phyloP scores from a whole-genome alignment of 2,888 invertebrate genomes.

The Tetheella fluctuosa region DNA sequence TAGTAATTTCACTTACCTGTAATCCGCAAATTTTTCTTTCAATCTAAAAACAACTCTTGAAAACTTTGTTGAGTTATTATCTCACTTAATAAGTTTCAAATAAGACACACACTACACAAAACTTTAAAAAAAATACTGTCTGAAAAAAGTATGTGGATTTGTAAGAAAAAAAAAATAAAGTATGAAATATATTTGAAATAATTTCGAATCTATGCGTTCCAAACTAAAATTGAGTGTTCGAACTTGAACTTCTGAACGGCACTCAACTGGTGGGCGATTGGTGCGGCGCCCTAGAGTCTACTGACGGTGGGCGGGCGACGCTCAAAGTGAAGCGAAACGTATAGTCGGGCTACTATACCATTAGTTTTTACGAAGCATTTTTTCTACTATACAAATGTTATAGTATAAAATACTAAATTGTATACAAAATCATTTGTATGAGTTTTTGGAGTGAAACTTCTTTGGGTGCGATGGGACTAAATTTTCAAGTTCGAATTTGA shows the following conservation, averaged over 20 bases:
- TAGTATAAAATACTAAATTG: no score
- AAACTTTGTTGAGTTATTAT: not conserved
- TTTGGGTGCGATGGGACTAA: no score
- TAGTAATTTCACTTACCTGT: not conserved
- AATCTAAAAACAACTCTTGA: not conserved
- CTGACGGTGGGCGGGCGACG: constrained; percentile 51
- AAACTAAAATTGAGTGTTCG: constrained; percentile 42
- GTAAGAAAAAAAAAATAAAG: constrained; percentile 7
- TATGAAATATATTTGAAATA: constrained; percentile 20
- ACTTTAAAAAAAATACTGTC: not conserved
- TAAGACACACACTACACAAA: not conserved
- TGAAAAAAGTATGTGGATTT: not conserved
- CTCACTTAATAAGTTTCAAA: not conserved
- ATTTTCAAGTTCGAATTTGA: no score
- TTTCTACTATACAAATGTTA: not conserved
- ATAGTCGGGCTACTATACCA: not conserved
- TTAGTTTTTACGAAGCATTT: not conserved
- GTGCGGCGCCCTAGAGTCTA: constrained; percentile 60
- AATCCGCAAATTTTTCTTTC: not conserved
- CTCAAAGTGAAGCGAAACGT: constrained; percentile 10
- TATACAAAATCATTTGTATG: no score
- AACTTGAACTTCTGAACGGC: constrained; percentile 52
- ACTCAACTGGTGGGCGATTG: constrained; percentile 62
- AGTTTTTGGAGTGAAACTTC: no score
- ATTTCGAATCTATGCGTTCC: constrained; percentile 23